Evolutionary conservation across 2,113 vertebrate species (phyloP).

Genomic region (Sapajus apella): DNA sequence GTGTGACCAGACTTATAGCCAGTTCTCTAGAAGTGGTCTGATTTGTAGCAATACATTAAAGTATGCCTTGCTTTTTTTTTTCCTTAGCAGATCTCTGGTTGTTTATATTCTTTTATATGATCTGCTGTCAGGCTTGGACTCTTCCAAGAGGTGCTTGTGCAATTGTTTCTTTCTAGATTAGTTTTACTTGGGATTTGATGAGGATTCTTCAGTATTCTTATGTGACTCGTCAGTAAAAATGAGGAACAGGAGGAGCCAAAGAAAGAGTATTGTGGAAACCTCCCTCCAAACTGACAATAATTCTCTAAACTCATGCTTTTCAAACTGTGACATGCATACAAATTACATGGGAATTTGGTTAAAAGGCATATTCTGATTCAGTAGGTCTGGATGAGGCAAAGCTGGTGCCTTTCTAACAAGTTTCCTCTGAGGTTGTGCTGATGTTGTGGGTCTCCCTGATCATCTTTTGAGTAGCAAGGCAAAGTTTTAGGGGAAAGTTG

Average conservation of each 20-base stretch:
- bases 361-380: conserved; percentile 2
- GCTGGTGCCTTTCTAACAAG: not conserved
- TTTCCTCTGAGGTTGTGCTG: not conserved
- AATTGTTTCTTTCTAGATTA: conserved; percentile 34
- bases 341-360: not conserved
- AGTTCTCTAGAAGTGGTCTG: conserved; percentile 1
- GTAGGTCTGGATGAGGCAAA: not conserved
- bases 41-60: not conserved
- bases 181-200: conserved; percentile 7
- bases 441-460: not conserved
- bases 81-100: not conserved
- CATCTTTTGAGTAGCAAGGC: not conserved
- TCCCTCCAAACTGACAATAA: not conserved
- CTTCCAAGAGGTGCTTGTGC: conserved; percentile 7
- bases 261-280: not conserved
- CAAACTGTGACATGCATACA: not conserved
- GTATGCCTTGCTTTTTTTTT: not conserved
- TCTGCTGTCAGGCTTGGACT: not conserved
- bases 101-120: conserved; percentile 1
- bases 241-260: not conserved
- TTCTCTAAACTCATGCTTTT: conserved; percentile 24
- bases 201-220: conserved; percentile 16
- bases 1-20: not conserved
- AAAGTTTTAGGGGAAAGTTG: not conserved
- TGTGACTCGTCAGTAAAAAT: conserved; percentile 19